A percentile compares a stretch with the other conserved stretches of the same genome.
Conservation (phyloP, 1,140 invertebrate genomes). For the Sipha flava region DNA sequence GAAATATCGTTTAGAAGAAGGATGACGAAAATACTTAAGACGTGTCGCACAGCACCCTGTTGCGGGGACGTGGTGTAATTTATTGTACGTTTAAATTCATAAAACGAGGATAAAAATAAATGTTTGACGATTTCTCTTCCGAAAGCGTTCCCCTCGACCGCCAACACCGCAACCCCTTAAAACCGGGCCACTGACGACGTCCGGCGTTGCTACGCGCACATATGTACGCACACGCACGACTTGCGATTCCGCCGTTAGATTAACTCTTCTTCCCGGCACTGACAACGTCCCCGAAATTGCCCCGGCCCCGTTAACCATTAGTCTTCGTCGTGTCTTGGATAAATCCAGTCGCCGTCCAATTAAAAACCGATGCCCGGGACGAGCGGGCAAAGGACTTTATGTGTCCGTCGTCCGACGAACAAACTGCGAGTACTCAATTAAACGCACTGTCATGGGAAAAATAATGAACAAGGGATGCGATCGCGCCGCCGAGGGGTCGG, state of each 20-base stretch:
- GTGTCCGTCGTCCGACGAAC: not conserved
- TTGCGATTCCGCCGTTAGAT: not conserved
- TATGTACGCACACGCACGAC: not conserved
- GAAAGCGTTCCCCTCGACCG: too few relatives aligned
- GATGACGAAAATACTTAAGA: too few relatives aligned
- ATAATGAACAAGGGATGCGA: conserved; percentile 10
- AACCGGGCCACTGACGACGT: too few relatives aligned
- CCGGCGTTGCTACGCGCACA: not conserved
- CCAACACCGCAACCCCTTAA: too few relatives aligned
- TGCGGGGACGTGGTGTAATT: not conserved
- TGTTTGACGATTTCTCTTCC: not conserved
- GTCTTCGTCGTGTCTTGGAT: conserved; percentile 15
- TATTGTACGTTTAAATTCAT: not conserved
- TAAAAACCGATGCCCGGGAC: conserved; percentile 4
- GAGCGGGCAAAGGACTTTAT: not conserved
- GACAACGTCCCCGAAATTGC: conserved; percentile 17
- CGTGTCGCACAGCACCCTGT: not conserved
- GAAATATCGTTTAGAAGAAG: too few relatives aligned
- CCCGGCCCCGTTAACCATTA: not conserved
- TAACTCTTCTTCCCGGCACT: conserved; percentile 19
- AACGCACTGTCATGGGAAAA: conserved; percentile 14
- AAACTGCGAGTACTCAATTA: conserved; percentile 4
- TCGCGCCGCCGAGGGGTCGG: not conserved
- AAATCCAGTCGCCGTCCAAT: conserved; percentile 25
- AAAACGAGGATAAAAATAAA: not conserved